A percentile compares a stretch with the other conserved stretches of the same genome.
These are phyloP conservation scores for Leucophora obtusa DNA, from an alignment of 2,888 invertebrate genomes.

Conservation along the genomic window DNA sequence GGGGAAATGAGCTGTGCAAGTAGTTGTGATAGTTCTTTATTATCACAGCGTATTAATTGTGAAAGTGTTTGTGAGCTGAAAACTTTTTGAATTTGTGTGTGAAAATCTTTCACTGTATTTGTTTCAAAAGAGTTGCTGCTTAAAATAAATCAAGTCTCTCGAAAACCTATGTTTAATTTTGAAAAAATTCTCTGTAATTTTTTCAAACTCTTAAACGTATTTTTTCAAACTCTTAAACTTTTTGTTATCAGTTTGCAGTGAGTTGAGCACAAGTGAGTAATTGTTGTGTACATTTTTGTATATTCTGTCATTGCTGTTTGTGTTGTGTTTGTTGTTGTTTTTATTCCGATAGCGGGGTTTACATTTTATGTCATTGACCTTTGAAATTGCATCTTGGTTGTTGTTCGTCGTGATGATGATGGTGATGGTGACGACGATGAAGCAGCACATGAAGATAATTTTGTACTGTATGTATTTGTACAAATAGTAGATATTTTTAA, in stretches of 20 bases:
- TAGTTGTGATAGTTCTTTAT: neutral
- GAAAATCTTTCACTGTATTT: neutral
- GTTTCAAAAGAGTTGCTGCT: neutral
- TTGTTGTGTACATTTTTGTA: slow-evolving; percentile 16
- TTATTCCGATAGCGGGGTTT: slow-evolving; percentile 64
- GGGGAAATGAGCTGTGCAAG: slow-evolving; percentile 37
- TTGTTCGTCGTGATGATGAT: slow-evolving; percentile 39
- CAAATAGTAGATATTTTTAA: slow-evolving; percentile 3
- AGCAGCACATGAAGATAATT: slow-evolving; percentile 13
- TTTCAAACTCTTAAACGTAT: slow-evolving; percentile 12
- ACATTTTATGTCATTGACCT: slow-evolving; percentile 67
- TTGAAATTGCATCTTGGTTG: slow-evolving; percentile 66
- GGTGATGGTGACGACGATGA: slow-evolving; percentile 22
- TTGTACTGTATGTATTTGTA: slow-evolving; percentile 7
- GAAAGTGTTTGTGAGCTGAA: neutral
- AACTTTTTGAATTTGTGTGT: neutral
- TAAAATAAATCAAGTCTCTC: neutral
- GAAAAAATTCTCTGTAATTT: slow-evolving; percentile 19
- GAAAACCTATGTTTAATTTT: neutral
- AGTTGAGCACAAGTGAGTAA: neutral
- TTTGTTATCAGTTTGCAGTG: slow-evolving; percentile 10
- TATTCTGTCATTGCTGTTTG: slow-evolving; percentile 13
- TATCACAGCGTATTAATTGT: neutral
- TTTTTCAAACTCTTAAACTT: slow-evolving; percentile 7
- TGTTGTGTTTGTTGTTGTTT: slow-evolving; percentile 66